Conservation (phyloP, 2,888 invertebrate genomes). For the Crossocerus cetratus region DNA sequence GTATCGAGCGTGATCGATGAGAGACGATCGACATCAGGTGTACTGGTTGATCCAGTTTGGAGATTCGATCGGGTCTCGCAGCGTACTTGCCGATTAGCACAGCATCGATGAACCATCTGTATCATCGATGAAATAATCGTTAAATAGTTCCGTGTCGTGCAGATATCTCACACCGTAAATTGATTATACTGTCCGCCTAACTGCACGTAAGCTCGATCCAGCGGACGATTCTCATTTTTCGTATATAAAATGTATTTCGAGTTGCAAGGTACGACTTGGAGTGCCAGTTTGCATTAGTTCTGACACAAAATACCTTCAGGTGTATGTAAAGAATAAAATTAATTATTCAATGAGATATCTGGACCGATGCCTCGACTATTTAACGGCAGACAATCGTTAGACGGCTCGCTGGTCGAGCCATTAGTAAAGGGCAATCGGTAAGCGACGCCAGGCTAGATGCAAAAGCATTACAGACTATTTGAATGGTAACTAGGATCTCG, state of each 20-base stretch:
- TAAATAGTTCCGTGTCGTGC: constrained; percentile 25
- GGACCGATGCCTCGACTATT: constrained; percentile 31
- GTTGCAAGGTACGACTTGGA: no score
- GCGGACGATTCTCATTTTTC: no score
- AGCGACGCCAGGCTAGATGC: constrained; percentile 15
- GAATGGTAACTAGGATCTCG: constrained; percentile 54
- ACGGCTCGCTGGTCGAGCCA: constrained; percentile 72
- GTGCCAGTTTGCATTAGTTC: no score
- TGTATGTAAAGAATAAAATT: neutral
- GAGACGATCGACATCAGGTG: constrained; percentile 59
- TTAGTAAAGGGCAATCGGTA: constrained; percentile 37
- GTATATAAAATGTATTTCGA: no score
- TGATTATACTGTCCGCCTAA: neutral
- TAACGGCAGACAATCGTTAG: constrained; percentile 47
- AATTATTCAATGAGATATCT: constrained; percentile 26
- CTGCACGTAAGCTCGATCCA: no score
- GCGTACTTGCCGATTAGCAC: constrained; percentile 24
- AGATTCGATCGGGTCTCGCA: constrained; percentile 69
- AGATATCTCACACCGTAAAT: constrained; percentile 17
- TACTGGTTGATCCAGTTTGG: constrained; percentile 72
- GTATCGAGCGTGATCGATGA: constrained; percentile 42
- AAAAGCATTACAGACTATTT: constrained; percentile 41
- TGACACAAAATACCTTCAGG: no score
- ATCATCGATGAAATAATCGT: constrained; percentile 10
- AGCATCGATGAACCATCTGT: constrained; percentile 4